phyloP scores from a whole-genome alignment of 2,797 vertebrate species.

The Adelosebastes latens region DNA sequence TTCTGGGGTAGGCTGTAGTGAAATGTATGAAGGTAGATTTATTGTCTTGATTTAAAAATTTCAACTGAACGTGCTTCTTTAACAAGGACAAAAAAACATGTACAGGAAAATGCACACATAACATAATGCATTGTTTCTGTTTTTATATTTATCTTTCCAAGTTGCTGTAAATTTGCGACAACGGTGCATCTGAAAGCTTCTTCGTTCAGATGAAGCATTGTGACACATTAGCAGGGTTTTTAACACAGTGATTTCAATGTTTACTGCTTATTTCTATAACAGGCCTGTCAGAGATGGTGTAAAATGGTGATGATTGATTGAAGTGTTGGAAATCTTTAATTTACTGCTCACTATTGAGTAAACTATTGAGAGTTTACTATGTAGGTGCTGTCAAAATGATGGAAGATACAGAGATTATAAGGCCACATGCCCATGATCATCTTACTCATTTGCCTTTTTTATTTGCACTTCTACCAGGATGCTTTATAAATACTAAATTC shows the following conservation, averaged over 20 bases:
- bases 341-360: neutral
- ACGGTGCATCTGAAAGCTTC: too few species aligned
- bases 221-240: too few species aligned
- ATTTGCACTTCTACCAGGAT: neutral
- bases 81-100: neutral
- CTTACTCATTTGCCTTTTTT: neutral
- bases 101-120: too few species aligned
- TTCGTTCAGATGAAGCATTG: fast-evolving
- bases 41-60: neutral
- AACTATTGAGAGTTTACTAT: neutral
- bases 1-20: neutral
- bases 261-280: neutral
- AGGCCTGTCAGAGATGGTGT: neutral
- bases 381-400: neutral
- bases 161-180: too few species aligned
- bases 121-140: too few species aligned
- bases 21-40: neutral
- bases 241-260: too few species aligned
- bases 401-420: neutral
- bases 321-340: neutral
- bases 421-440: too few species aligned
- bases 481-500: neutral
- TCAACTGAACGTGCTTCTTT: neutral
- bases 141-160: too few species aligned
- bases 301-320: neutral